Evolutionary conservation across 2,113 vertebrate species (phyloP), one percentile per base, ranked within the genome.

Genomic region (Grallaria varia): DNA sequence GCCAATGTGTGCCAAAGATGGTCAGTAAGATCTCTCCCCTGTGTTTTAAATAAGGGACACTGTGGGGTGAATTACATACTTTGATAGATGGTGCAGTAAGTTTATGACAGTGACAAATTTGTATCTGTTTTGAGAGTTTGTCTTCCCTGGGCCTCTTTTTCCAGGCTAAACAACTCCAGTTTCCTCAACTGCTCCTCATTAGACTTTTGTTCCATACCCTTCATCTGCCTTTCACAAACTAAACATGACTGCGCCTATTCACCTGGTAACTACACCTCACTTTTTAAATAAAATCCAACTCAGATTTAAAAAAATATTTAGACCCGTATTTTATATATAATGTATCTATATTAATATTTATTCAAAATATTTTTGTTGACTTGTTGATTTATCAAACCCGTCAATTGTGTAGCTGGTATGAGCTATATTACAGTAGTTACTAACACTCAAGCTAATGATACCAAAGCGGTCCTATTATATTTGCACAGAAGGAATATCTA

Each of bases 171-270:
- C 9, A 74, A 17, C 8, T 33, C 27, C 44, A 66, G 37, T 30
- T 74, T 6, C 6, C 28, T 25, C 60, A 74, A 37, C 12, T 52
- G 12, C 23, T 44, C 0, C 0, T 27, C 16, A 5, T 42, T 42
- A 56, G 58, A 72, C 11, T 22, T 27, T 9, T 50, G 20, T 17
- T 49, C 31, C 24, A 79, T 16, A 79, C 20, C 9, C 6, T 73
- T 42, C 14, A 33, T 16, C 27, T 79, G 31, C 17, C 10, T 69
- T 79, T 80, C 23, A 39, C 35, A 55, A 84, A 9, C 14, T 14
- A 14, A 22, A 58, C 20, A 20, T 78, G 24, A 63, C 28, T 60
- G 35, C 8, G 5, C 3, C 22, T 50, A 16, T 55, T 60, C 16
- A 31, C 11, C 9, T 59, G 8, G 1, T 44, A 12, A 53, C 14